A percentile compares a stretch with the other conserved stretches of the same genome.
phyloP scores from a whole-genome alignment of 2,797 vertebrate species.

The Lepus townsendii region DNA sequence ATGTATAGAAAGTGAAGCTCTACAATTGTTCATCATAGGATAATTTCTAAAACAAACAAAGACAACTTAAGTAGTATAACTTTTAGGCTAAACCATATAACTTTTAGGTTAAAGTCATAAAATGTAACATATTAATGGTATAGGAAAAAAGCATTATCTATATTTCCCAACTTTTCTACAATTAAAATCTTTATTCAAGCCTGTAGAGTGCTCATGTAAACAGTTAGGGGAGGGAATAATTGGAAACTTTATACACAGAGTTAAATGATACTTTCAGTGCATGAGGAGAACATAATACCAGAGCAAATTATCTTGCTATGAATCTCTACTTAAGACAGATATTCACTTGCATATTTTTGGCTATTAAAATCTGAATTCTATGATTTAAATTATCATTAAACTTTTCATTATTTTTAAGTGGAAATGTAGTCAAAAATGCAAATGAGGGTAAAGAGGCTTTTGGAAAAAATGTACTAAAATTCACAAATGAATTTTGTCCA shows the following conservation, averaged over 20 bases:
- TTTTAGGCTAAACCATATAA: background rate
- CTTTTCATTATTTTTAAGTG: background rate
- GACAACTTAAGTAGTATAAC: constrained; percentile 38
- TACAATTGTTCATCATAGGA: background rate
- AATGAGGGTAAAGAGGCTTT: constrained; percentile 20
- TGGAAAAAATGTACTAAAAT: constrained; percentile 1
- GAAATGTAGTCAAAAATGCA: background rate
- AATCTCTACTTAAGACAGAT: constrained; percentile 29
- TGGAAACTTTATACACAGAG: background rate
- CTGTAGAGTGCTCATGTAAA: background rate
- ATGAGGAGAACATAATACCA: constrained; percentile 13
- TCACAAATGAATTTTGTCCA: background rate
- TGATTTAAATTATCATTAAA: constrained; percentile 24
- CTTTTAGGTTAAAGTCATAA: background rate
- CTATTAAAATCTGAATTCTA: constrained; percentile 57
- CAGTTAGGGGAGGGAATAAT: too few species aligned
- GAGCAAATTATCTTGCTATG: background rate
- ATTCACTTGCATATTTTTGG: constrained; percentile 1
- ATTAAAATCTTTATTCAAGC: constrained; percentile 18
- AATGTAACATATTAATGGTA: background rate
- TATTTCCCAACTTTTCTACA: constrained; percentile 14
- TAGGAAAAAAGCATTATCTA: background rate
- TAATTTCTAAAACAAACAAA: constrained; percentile 21
- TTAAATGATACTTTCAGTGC: constrained; percentile 41
- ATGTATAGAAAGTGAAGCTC: background rate